A percentile compares a stretch with the other conserved stretches of the same genome.
phyloP scores from a whole-genome alignment of 2,888 invertebrate species.

The Micoletzkya japonica region DNA sequence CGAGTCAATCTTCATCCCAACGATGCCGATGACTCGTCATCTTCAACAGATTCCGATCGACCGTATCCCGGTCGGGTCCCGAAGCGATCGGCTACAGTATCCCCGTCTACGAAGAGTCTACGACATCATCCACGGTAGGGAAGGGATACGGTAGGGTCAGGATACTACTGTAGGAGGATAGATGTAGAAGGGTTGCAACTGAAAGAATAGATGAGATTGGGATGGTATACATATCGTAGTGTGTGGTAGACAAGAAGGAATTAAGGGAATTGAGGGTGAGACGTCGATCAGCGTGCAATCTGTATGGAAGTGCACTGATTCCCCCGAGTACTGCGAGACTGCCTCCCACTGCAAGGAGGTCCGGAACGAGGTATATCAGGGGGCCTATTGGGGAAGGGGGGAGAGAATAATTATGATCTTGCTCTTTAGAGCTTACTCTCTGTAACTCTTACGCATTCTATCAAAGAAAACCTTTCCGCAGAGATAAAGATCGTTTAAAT shows the following conservation, averaged over 20 bases:
- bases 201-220: not conserved
- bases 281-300: constrained; percentile 18
- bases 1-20: constrained; percentile 41
- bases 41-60: constrained; percentile 17
- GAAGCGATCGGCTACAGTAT: constrained; percentile 46
- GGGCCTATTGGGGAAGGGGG: too few relatives aligned
- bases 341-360: constrained; percentile 5
- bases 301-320: constrained; percentile 11
- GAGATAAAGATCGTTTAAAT: not conserved
- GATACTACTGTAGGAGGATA: not conserved
- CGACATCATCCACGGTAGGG: constrained; percentile 20
- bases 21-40: constrained; percentile 42
- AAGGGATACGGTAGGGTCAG: not conserved
- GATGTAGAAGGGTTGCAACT: not conserved
- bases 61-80: constrained; percentile 8
- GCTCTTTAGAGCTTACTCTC: too few relatives aligned
- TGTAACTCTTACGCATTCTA: too few relatives aligned
- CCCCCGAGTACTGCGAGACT: not conserved
- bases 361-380: constrained; percentile 19
- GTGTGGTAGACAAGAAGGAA: not conserved
- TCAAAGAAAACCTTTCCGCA: not conserved
- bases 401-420: too few relatives aligned
- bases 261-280: not conserved
- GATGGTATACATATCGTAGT: not conserved
- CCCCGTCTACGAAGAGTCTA: constrained; percentile 39